Evolutionary conservation across 2,797 vertebrate species (phyloP), one percentile per base, ranked within the genome.

Genomic region (Phrynocephalus vlangalii): DNA sequence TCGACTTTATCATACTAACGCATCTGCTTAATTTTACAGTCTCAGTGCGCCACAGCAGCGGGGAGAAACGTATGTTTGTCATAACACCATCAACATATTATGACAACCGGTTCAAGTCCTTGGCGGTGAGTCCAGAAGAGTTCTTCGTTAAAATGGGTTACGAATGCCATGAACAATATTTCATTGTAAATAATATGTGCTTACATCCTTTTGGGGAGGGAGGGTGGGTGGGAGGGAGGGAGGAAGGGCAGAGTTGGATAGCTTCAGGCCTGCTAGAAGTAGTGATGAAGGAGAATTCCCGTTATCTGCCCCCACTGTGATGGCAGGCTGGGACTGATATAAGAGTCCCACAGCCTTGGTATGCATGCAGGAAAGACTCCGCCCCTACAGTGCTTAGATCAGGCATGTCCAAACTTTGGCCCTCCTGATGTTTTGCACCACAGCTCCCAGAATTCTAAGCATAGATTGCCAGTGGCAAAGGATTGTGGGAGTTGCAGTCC

Each of bases 41-140:
- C 94, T 96, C 97, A 4, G 97, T 99, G 1, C 98, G 99, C 50
- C 97, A 97, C 92, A 97, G 95, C 82, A 95, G 98, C 89, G 97
- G 98, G 91, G 98, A 97, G 63, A 99, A 98, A 95, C 96, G 94
- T 90, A 90, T 98, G 95, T 99, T 99, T 91, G n/a, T 98, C 88
- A 93, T 99, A 94, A 97, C 95, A 89, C 91, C 99, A 82, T 93
- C 97, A 3, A 88, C 93, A 11, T 99, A 93, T 94, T 99, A 99
- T 82, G 99, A 99, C 90, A 91, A 1, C 33, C 97, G 98, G 60
- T 99, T 99, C 96, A 92, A 98, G 79, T 90, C 30, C 0, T 95
- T 98, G 90, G 44, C 98, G 97, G 99, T 99, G 91, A 97, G 97
- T 96, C 85, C 79, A 52, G 11, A 6, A 52, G 11, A 6, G 13